Evolutionary conservation across 2,113 vertebrate genomes (phyloP).

Genomic region (Oceanites oceanicus): DNA sequence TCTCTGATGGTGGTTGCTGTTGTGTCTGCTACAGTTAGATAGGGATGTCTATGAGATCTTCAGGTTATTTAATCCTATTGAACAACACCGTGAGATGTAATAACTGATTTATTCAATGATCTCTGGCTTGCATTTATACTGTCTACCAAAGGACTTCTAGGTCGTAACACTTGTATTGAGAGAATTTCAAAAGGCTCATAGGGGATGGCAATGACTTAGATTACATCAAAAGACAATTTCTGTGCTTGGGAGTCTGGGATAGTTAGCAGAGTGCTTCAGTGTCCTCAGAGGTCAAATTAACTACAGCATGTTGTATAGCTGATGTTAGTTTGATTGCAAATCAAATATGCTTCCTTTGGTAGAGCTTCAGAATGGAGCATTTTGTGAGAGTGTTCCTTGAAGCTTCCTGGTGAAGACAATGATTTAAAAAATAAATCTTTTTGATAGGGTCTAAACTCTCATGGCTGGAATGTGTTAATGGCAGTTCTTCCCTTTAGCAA

Average conservation of each 20-base stretch:
- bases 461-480: neutral
- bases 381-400: neutral
- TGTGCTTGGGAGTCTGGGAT: neutral
- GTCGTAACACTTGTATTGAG: neutral
- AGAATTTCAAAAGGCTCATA: conserved; percentile 26
- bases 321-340: conserved; percentile 29
- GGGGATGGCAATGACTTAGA: conserved; percentile 25
- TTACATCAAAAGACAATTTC: conserved; percentile 11
- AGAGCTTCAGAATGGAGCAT: neutral
- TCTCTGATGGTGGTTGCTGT: neutral
- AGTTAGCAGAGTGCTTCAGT: conserved; percentile 1
- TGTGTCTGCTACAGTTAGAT: neutral
- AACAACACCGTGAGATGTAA: neutral
- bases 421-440: conserved; percentile 14
- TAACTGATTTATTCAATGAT: conserved; percentile 31
- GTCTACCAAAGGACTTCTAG: neutral
- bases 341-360: conserved; percentile 8
- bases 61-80: neutral
- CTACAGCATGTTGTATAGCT: neutral
- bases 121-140: neutral
- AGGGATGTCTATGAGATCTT: neutral
- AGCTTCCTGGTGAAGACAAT: neutral
- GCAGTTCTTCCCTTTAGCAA: neutral
- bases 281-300: conserved; percentile 42
- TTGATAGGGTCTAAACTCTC: neutral